phyloP scores from a whole-genome alignment of 2,888 invertebrate genomes.

The Timandra comae region DNA sequence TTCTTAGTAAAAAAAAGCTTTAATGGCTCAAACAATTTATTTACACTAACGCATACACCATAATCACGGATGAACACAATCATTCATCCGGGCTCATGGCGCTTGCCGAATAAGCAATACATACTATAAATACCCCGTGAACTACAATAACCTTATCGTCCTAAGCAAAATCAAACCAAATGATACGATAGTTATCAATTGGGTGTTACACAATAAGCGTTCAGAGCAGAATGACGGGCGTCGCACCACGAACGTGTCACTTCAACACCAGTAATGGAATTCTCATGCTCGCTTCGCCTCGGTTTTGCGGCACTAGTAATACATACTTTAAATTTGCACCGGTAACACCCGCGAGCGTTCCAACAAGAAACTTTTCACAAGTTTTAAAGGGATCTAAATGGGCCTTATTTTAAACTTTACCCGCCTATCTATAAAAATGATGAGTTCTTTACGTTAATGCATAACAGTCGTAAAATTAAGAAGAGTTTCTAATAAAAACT shows the following conservation, averaged over 20 bases:
- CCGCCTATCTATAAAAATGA: constrained; percentile 25
- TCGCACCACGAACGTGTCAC: constrained; percentile 47
- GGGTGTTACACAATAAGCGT: too few species aligned
- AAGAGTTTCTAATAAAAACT: constrained; percentile 1
- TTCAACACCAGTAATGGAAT: constrained; percentile 68
- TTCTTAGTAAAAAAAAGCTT: too few species aligned
- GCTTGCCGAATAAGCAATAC: too few species aligned
- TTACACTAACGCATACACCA: too few species aligned
- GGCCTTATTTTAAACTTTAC: constrained; percentile 49
- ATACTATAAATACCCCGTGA: too few species aligned
- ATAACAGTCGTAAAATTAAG: constrained; percentile 15
- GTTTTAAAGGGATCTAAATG: constrained; percentile 59
- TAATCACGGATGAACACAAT: too few species aligned
- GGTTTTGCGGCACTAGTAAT: constrained; percentile 63
- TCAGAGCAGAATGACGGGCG: constrained; percentile 24
- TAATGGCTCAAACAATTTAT: too few species aligned
- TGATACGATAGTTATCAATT: too few species aligned
- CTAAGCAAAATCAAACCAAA: too few species aligned
- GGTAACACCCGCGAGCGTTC: constrained; percentile 58
- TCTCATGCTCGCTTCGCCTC: constrained; percentile 65
- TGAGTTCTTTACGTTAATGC: constrained; percentile 11
- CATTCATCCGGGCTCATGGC: too few species aligned
- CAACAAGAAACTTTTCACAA: constrained; percentile 56
- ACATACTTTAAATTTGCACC: constrained; percentile 74
- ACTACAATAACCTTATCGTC: too few species aligned